These are phyloP conservation scores for Megathymus violae DNA, from an alignment of 1,140 invertebrate species.

Conservation along the genomic window DNA sequence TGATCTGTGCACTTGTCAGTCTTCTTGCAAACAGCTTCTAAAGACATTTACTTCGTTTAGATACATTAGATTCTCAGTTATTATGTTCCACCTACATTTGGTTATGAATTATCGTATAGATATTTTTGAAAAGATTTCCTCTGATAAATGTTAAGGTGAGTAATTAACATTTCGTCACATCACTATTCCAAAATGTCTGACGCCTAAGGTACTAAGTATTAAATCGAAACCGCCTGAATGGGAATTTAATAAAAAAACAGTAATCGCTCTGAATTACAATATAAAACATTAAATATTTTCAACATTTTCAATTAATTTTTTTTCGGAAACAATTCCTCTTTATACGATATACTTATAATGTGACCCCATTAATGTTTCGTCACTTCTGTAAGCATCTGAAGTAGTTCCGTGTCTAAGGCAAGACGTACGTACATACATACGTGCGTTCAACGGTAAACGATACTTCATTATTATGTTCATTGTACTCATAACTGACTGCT, in stretches of 20 bases:
- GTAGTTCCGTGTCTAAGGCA: constrained; percentile 18
- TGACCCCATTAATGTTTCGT: too few relatives aligned
- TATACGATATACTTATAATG: too few relatives aligned
- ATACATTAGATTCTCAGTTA: background rate
- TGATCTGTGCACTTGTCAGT: constrained; percentile 5
- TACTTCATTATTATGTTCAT: constrained; percentile 11
- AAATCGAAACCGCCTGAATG: too few relatives aligned
- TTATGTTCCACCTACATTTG: too few relatives aligned
- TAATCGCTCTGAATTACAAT: too few relatives aligned
- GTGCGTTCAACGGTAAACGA: constrained; percentile 21
- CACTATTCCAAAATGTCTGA: too few relatives aligned
- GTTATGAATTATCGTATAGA: too few relatives aligned
- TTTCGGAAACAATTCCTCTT: too few relatives aligned
- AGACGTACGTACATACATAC: constrained; percentile 5
- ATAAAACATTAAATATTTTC: too few relatives aligned
- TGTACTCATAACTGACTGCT: background rate
- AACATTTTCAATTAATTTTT: too few relatives aligned
- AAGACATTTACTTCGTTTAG: background rate
- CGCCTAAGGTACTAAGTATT: too few relatives aligned
- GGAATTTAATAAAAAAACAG: too few relatives aligned
- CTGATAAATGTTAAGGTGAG: background rate
- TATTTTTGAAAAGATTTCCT: background rate
- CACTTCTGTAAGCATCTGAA: constrained; percentile 20
- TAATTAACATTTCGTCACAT: background rate
- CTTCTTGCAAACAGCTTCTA: background rate